Conservation (phyloP, 1,140 invertebrate species). For the Dysdera silvatica region DNA sequence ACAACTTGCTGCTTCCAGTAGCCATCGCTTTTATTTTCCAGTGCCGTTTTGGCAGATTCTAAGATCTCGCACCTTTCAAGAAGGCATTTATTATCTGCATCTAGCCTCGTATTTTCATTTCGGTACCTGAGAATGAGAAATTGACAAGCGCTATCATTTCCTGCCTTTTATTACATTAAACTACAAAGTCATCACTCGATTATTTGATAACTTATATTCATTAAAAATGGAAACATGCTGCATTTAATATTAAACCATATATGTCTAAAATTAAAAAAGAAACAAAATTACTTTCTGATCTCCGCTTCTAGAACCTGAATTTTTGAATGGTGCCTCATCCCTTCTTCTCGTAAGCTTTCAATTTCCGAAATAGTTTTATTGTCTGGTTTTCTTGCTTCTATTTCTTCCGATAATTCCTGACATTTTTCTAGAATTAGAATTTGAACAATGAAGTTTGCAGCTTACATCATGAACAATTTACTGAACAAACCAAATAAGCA, state of each 20-base stretch:
- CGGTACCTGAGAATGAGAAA: constrained; percentile 1
- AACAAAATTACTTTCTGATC: constrained; percentile 42
- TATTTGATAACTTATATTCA: too few species aligned
- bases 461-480: too few species aligned
- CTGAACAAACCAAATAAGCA: too few species aligned
- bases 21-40: constrained; percentile 5
- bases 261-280: too few species aligned
- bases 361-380: constrained; percentile 3
- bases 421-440: too few species aligned
- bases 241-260: too few species aligned
- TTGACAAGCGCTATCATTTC: too few species aligned
- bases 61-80: background rate
- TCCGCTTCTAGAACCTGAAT: constrained; percentile 43
- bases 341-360: constrained; percentile 41
- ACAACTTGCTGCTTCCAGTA: constrained; percentile 2
- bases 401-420: too few species aligned
- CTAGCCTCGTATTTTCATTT: constrained; percentile 16
- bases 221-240: too few species aligned
- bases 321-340: constrained; percentile 39
- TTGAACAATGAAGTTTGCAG: too few species aligned
- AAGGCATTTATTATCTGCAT: constrained; percentile 11
- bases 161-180: too few species aligned
- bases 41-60: constrained; percentile 4
- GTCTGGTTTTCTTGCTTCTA: background rate
- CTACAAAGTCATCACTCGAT: too few species aligned